Base-by-base conservation (phyloP, 2,888 invertebrate species). In the Amiota communis region DNA sequence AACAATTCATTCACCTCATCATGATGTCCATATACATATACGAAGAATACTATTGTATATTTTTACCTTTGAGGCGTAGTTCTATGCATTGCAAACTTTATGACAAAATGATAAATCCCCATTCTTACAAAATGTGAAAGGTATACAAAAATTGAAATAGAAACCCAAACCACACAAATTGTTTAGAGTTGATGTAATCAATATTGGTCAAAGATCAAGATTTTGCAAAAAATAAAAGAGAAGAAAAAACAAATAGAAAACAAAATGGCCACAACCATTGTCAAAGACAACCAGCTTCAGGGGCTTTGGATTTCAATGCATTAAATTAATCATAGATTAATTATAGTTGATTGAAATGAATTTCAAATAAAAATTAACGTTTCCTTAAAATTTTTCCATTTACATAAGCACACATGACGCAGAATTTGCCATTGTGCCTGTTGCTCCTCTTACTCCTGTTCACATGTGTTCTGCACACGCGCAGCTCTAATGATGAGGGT, bases 81-180 rank as follows among this genome's bases (percentile, higher is more conserved):
- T 23, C 23, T 23, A 23, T 23, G 23, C 23, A 23, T 36, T 36
- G 2, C 36, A 36, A 36, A 70, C 61, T 56, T 2, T 4, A 36
- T 36, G 36, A 36, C 36, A 36, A 36, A 36, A 36, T 36, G 36
- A 6, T 36, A 36, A 36, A 4, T 36, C 36, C 36, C 4, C 36
- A 36, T 36, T 36, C 36, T 36, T 6, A 36, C 36, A 0, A 67
- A n/a, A 36, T 8, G 49, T 23, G 57, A 23, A 48, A 70, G 70
- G 67, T 76, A 76, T 63, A 75, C 46, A 75, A 49, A 70, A 49
- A 70, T 73, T 61, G 65, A 59, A 11, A 57, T 57, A 36, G 36
- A 36, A 36, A 36, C 36, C 36, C 1, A 36, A 36, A 36, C 36
- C 2, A 36, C 2, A 36, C 36, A 59, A 59, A 59, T 15, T 20